Base-by-base conservation (phyloP, 2,113 vertebrate genomes). In the Columba livia region DNA sequence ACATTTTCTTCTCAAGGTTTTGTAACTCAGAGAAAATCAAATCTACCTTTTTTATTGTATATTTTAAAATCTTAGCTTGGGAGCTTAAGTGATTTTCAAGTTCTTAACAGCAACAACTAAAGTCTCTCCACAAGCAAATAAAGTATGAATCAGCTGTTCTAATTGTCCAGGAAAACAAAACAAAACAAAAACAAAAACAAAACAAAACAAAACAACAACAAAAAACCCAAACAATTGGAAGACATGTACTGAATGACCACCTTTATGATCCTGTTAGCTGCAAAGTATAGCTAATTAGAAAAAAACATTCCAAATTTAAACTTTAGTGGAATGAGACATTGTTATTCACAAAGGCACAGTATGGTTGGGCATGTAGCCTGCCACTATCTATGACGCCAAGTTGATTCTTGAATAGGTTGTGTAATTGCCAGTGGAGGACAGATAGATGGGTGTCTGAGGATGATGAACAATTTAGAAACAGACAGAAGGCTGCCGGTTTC, bases 391-490 rank as follows among this genome's bases (percentile, higher is more conserved):
- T 47, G 42, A 87, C 5, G 42, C 11, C 47, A 65, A 48, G 57
- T 8, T 58, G 54, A 62, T 60, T 82, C 79, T n/a, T 62, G 89
- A 93, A 67, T 60, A 87, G n/a, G 24, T 67, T 91, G 34, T 83
- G 53, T 61, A 94, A 90, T 95, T 89, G 85, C 48, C 72, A 95
- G 86, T 69, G 36, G 8, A 88, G 29, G 21, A 87, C 53, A 79
- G 74, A 38, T 44, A 69, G 65, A 44, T 74, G 53, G 53, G 70
- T 89, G 44, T 85, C 87, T 79, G 56, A 88, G 93, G 79, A 29
- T n/a, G 75, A 67, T 36, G 79, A 85, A 70, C 32, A 77, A 67
- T 78, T 91, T 94, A 93, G 93, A 95, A 95, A 72, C 87, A 81
- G 62, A 58, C 71, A 93, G 90, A 95, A 92, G 51, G 48, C 56